These are phyloP conservation scores for Brachyhypopomus gauderio DNA, from an alignment of 2,113 vertebrate species.

Conservation along the genomic window DNA sequence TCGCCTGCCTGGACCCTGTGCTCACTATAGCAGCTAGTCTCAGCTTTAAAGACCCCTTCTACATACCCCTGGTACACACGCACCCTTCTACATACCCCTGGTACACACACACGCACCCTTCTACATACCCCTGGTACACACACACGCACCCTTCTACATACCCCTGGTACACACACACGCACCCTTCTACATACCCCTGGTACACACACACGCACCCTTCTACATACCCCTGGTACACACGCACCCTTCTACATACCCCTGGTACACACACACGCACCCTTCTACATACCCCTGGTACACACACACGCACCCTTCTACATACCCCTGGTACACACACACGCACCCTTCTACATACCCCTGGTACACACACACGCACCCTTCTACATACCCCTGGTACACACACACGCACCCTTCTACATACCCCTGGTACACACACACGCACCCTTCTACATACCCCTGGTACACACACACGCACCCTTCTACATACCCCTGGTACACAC, in stretches of 20 bases:
- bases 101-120: constrained; percentile 71
- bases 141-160: constrained; percentile 97
- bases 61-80: constrained; percentile 89
- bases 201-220: constrained; percentile 89
- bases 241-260: constrained; percentile 96
- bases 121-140: constrained; percentile 91
- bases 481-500: constrained; percentile 91
- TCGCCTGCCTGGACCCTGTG: constrained; percentile 93
- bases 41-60: constrained; percentile 98
- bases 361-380: constrained; percentile 92
- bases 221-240: constrained; percentile 91
- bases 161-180: constrained; percentile 89
- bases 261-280: constrained; percentile 91
- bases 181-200: constrained; percentile 97
- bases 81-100: too few relatives aligned
- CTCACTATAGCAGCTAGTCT: constrained; percentile 96
- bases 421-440: constrained; percentile 89
- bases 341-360: constrained; percentile 97
- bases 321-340: constrained; percentile 88
- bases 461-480: constrained; percentile 89
- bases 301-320: constrained; percentile 97
- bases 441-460: constrained; percentile 97
- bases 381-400: constrained; percentile 91
- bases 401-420: constrained; percentile 97
- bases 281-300: constrained; percentile 93